phyloP scores from a whole-genome alignment of 1,140 invertebrate species.

The Pinna nobilis region DNA sequence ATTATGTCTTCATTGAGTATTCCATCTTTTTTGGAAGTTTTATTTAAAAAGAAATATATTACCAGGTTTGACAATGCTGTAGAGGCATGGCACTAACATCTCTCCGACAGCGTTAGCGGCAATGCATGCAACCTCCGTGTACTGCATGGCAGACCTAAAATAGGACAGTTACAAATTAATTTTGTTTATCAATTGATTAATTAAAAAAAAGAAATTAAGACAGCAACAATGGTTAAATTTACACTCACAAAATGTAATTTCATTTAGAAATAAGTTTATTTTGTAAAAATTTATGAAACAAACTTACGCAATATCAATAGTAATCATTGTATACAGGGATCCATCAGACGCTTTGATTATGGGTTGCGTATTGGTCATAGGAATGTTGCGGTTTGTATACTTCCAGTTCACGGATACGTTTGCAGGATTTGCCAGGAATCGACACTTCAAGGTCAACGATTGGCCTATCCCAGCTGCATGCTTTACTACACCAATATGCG shows the following conservation, averaged over 20 bases:
- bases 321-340: slow-evolving; percentile 2
- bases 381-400: slow-evolving; percentile 26
- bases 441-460: slow-evolving; percentile 33
- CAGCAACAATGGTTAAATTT: neutral
- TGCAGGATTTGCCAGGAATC: slow-evolving; percentile 40
- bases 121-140: slow-evolving; percentile 39
- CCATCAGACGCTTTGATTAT: slow-evolving; percentile 2
- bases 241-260: neutral
- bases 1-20: no score
- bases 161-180: neutral
- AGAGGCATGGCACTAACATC: slow-evolving; percentile 35
- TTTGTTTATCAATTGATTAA: neutral
- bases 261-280: neutral
- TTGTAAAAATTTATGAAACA: no score
- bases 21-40: no score
- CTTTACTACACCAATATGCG: slow-evolving; percentile 16
- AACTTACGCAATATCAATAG: slow-evolving; percentile 5
- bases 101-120: slow-evolving; percentile 40
- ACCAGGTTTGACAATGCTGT: slow-evolving; percentile 49
- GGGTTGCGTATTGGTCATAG: slow-evolving; percentile 6
- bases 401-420: slow-evolving; percentile 46
- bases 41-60: neutral
- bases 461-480: slow-evolving; percentile 39
- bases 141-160: slow-evolving; percentile 37
- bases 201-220: neutral